A percentile compares a stretch with the other conserved stretches of the same genome.
These are phyloP conservation scores for Herminia tarsipennalis DNA, from an alignment of 2,888 invertebrate genomes.

Conservation along the genomic window DNA sequence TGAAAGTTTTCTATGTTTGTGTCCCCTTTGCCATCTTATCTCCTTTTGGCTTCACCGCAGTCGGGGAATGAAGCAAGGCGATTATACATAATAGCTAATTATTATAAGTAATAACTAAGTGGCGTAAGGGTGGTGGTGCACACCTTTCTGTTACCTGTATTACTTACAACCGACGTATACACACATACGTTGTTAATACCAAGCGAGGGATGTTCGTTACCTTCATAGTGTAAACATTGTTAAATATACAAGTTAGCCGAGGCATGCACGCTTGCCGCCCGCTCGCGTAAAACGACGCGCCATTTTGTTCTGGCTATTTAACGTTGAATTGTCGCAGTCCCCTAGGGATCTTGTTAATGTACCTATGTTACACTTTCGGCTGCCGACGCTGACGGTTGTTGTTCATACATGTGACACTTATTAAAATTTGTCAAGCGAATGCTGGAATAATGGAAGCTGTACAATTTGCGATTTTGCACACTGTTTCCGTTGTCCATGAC, in stretches of 20 bases:
- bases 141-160: no score
- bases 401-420: background rate
- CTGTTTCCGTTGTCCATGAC: no score
- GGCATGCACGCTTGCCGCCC: slow-evolving; percentile 29
- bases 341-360: slow-evolving; percentile 45
- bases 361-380: slow-evolving; percentile 24
- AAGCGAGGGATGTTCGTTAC: slow-evolving; percentile 28
- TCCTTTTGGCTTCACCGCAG: no score
- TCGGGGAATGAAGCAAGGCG: no score
- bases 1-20: no score
- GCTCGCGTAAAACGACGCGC: slow-evolving; percentile 40
- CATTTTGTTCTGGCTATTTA: slow-evolving; percentile 60
- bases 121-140: no score
- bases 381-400: background rate
- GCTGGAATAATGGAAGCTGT: no score
- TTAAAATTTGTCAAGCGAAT: slow-evolving; percentile 9
- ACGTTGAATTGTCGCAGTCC: slow-evolving; percentile 50
- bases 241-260: slow-evolving; percentile 47
- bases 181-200: slow-evolving; percentile 29
- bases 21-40: no score
- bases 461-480: no score
- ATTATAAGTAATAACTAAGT: no score
- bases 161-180: slow-evolving; percentile 23
- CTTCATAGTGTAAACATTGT: slow-evolving; percentile 38
- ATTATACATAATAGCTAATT: no score